These are phyloP conservation scores for Capreolus pygargus DNA, from an alignment of 2,113 vertebrate species.

Conservation along the genomic window DNA sequence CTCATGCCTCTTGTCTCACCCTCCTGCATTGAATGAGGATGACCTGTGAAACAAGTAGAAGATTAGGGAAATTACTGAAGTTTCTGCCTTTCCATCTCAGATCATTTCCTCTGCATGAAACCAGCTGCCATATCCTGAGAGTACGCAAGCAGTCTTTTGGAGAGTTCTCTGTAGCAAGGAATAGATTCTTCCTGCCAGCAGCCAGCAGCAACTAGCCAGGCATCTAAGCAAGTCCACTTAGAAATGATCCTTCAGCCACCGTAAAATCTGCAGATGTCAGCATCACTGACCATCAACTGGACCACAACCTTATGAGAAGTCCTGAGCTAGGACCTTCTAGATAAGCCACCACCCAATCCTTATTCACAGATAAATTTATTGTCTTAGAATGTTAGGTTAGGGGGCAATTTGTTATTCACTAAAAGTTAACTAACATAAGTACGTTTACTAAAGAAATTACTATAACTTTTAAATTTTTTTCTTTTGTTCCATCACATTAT, in stretches of 20 bases:
- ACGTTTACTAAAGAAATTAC: neutral
- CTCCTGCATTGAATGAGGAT: fast-evolving
- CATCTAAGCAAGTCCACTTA: neutral
- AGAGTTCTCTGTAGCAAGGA: neutral
- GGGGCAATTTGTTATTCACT: neutral
- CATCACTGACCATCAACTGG: no score
- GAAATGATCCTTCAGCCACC: fast-evolving
- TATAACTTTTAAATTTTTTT: neutral
- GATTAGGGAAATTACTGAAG: fast-evolving
- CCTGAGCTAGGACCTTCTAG: neutral
- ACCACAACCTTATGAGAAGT: neutral
- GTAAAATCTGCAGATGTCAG: neutral
- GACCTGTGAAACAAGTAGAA: no score
- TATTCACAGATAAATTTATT: neutral
- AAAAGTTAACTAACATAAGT: neutral
- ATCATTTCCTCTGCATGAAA: neutral
- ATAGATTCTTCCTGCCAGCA: neutral
- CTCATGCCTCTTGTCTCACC: neutral
- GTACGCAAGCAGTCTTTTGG: neutral
- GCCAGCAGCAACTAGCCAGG: no score
- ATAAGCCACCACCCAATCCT: neutral
- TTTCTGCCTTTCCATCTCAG: neutral
- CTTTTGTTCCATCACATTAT: neutral
- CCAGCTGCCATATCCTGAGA: neutral
- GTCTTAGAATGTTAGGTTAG: neutral